These are phyloP conservation scores for Sebastolobus altivelis DNA, from an alignment of 2,797 vertebrate genomes.

Conservation along the genomic window DNA sequence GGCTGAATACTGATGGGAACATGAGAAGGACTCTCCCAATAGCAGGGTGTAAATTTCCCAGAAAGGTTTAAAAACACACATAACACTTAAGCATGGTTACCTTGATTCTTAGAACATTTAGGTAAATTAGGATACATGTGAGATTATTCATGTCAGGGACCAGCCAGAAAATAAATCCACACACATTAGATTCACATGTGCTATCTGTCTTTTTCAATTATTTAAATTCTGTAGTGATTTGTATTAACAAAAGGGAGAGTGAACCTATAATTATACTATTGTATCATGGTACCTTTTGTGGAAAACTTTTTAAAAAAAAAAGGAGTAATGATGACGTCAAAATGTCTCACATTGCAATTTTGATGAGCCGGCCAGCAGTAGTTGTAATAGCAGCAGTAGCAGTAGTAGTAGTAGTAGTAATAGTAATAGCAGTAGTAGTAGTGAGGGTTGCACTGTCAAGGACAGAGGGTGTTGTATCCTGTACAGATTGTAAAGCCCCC, in stretches of 20 bases:
- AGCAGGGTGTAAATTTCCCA: not conserved
- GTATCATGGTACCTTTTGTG: not conserved
- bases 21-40: not conserved
- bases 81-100: not conserved
- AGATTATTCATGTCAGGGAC: not conserved
- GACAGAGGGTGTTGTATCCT: too few species aligned
- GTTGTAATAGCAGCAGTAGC: too few species aligned
- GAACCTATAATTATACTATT: not conserved
- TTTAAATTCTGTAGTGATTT: not conserved
- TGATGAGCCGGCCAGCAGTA: not conserved
- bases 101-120: conserved; percentile 5
- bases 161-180: not conserved
- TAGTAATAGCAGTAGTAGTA: not conserved
- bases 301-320: not conserved
- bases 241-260: not conserved
- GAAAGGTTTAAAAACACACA: not conserved
- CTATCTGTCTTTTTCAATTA: not conserved
- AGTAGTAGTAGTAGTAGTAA: not conserved
- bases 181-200: not conserved
- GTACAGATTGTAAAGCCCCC: too few species aligned
- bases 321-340: not conserved
- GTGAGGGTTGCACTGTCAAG: too few species aligned
- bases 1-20: not conserved
- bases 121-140: not conserved
- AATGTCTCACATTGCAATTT: not conserved